These are phyloP conservation scores for Cyclura pinguis DNA, from an alignment of 2,797 vertebrate species.

Conservation along the genomic window DNA sequence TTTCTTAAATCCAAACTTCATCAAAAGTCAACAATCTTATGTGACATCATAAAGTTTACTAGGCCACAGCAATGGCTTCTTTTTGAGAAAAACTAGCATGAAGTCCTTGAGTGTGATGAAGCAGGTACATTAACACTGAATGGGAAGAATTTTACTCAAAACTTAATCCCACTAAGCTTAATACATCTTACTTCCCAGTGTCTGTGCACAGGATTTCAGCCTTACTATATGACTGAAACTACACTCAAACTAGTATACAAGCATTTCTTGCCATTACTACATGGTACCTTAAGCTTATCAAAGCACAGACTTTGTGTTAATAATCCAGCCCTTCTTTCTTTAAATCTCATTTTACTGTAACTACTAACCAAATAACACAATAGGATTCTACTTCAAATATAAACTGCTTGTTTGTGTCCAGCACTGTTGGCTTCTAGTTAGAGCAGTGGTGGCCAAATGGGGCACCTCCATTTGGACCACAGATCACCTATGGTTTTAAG, in stretches of 20 bases:
- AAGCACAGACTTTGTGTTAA: neutral
- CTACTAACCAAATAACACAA: too few relatives aligned
- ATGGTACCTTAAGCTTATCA: neutral
- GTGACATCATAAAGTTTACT: neutral
- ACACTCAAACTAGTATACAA: neutral
- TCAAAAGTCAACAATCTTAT: neutral
- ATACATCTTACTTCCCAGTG: neutral
- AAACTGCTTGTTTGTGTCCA: too few relatives aligned
- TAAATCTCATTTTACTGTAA: neutral
- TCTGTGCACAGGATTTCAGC: neutral
- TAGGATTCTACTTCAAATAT: too few relatives aligned
- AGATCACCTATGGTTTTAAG: too few relatives aligned
- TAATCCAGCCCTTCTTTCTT: neutral
- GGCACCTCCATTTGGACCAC: too few relatives aligned
- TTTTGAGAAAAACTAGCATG: neutral
- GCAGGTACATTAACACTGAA: too few relatives aligned
- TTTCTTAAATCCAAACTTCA: neutral
- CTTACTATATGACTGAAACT: neutral
- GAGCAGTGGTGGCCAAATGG: too few relatives aligned
- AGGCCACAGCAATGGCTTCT: neutral
- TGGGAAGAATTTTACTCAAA: neutral
- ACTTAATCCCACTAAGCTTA: neutral
- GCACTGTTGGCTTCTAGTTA: too few relatives aligned
- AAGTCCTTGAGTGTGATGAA: too few relatives aligned
- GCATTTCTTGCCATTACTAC: neutral